Base-by-base conservation (phyloP, 2,797 vertebrate species). In the Sebastes flavidus region DNA sequence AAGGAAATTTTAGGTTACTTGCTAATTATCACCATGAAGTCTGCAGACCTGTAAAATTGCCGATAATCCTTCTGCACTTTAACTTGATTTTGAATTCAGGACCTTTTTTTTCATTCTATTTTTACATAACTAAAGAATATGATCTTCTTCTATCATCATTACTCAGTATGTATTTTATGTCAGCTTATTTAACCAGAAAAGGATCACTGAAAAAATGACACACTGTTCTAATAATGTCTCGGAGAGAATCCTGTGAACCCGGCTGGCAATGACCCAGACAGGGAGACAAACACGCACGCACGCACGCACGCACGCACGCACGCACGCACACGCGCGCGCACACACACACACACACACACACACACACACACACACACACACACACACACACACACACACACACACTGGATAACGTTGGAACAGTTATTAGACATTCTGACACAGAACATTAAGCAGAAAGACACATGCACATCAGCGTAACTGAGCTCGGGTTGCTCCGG, bases 341-440 rank as follows among this genome's bases (percentile, higher is more conserved):
- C 66, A 54, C 18, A 71, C 70, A 67, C 49, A 59, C 34, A 63
- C 61, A 82, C 78, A 69, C 68, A 74, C 65, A 78, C 65, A 78
- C 63, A 77, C 63, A 71, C 74, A 36, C 42, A 49, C 55, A 30
- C 32, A 46, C 70, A 71, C 66, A 54, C 18, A 71, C 70, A 67
- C 49, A 59, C 34, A 63, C 61, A 82, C 78, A 69, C 68, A 74
- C 65, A 78, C 65, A 78, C 63, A 77, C 63, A 71, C 74, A 36
- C 42, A 49, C 55, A 30, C 32, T 73, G 66, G 75, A 80, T 73
- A 84, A 85, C 81, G 74, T 65, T 84, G 89, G 89, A 92, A 92
- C 87, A 85, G 83, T 91, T 94, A 93, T 92, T 92, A 93, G 88
- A 93, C 93, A 95, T 96, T 95, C 92, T 94, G 92, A 94, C 92